Evolutionary conservation across 1,140 invertebrate species (phyloP).

Genomic region (Nebria ingens): DNA sequence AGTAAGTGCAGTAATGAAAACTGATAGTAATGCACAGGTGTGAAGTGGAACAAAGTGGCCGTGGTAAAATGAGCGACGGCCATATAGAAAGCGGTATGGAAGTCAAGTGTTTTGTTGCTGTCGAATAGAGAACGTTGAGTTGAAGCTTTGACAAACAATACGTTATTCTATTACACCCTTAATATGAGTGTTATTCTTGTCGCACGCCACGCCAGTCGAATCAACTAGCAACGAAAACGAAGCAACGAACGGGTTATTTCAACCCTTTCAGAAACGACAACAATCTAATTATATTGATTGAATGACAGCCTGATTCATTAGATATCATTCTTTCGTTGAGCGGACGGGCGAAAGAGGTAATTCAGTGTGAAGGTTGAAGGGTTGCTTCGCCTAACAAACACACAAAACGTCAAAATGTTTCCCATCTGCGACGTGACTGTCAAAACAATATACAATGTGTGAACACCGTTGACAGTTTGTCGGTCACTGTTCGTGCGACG

Average conservation of each 20-base stretch:
- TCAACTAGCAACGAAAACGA: neutral
- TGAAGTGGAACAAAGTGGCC: no score
- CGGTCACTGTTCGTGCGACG: neutral
- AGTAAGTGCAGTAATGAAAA: no score
- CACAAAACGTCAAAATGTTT: neutral
- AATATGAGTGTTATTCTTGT: constrained; percentile 31
- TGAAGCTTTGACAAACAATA: neutral
- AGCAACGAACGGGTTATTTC: neutral
- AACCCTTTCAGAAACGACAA: constrained; percentile 29
- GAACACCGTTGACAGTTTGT: neutral
- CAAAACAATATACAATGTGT: neutral
- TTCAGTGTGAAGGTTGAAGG: neutral
- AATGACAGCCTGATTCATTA: constrained; percentile 36
- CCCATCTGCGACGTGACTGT: neutral
- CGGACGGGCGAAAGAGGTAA: constrained; percentile 1
- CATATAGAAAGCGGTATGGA: neutral
- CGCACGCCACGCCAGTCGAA: constrained; percentile 17
- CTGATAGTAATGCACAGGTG: no score
- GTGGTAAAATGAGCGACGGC: no score
- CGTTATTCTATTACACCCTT: constrained; percentile 31
- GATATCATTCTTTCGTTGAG: constrained; percentile 30
- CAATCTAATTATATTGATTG: constrained; percentile 38
- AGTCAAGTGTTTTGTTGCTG: constrained; percentile 1
- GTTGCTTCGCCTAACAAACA: neutral
- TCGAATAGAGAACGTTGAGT: neutral